Conservation (phyloP, 2,113 vertebrate genomes). For the Pachycephala philippinensis region DNA sequence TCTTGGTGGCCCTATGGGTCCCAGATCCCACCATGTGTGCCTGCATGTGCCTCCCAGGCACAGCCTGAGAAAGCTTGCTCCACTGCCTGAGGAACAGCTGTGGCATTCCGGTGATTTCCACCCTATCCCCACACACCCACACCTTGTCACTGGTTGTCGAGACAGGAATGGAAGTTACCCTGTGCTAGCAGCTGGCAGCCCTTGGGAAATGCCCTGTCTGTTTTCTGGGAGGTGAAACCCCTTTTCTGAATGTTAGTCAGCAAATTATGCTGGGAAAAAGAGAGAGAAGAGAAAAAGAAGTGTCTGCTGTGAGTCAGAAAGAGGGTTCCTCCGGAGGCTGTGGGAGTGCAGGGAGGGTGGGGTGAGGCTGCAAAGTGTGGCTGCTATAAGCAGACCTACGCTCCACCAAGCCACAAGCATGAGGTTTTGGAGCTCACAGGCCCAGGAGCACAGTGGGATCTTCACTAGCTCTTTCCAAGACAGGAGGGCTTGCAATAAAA, state of each 20-base stretch:
- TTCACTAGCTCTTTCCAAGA: constrained; percentile 26
- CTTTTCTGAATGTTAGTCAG: neutral
- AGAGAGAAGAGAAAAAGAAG: no score
- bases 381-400: neutral
- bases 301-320: neutral
- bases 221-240: neutral
- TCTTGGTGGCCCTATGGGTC: neutral
- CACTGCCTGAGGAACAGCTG: neutral
- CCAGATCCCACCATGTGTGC: neutral
- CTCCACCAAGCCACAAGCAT: constrained; percentile 45
- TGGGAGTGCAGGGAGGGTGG: neutral
- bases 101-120: neutral
- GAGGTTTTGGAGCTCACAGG: neutral
- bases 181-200: neutral
- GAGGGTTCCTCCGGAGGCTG: neutral
- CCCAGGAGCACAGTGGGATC: neutral
- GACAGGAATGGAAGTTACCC: neutral
- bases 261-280: neutral
- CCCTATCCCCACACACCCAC: neutral
- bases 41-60: neutral
- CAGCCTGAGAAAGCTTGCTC: neutral
- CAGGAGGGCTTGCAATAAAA: constrained; percentile 13
- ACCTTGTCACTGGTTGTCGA: neutral
- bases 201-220: neutral
- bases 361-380: neutral